Base-by-base conservation (phyloP, 2,113 vertebrate genomes). In the Prunella himalayana region DNA sequence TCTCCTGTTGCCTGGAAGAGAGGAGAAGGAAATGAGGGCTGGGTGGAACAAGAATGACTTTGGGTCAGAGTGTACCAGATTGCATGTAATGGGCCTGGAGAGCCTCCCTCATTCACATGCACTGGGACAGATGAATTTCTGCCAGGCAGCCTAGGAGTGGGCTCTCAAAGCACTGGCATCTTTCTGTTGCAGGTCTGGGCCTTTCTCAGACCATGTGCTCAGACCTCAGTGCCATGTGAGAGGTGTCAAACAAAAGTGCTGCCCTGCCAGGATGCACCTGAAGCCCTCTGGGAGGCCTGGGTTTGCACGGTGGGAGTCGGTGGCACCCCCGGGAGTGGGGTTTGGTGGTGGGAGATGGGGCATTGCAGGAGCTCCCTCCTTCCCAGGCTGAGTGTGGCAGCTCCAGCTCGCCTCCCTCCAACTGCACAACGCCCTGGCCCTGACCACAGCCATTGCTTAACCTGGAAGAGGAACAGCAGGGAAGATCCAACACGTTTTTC, bases 141-240 rank as follows among this genome's bases (percentile, higher is more conserved):
- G 49, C 50, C 50, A 28, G n/a, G 16, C 64, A 69, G 0, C 24
- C 20, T 23, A 0, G 0, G 28, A 28, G 28, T 10, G 21, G n/a
- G 28, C 45, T 84, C 37, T 61, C 54, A 24, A 37, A 89, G 59
- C 4, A 2, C 31, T 2, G 1, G 19, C 1, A 0, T 61, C 33
- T 71, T 79, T 56, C 23, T 77, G 61, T 41, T 37, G 45, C 45
- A 65, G 54, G 54, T 59, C 39, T 69, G 30, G 35, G 14, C 27
- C 17, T 69, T 59, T 37, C 84, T 51, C 64, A 22, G 37, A 2
- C 0, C 30, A 15, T 6, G 13, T 68, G 39, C 28, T 59, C 56
- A 59, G 56, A 33, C 12, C 51, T 72, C 1, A 0, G 23, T 42
- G 64, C 63, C 9, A 0, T 0, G 0, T 3, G 10, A 42, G 56